Base-by-base conservation (phyloP, 2,888 invertebrate species). In the Branchellion lobata region DNA sequence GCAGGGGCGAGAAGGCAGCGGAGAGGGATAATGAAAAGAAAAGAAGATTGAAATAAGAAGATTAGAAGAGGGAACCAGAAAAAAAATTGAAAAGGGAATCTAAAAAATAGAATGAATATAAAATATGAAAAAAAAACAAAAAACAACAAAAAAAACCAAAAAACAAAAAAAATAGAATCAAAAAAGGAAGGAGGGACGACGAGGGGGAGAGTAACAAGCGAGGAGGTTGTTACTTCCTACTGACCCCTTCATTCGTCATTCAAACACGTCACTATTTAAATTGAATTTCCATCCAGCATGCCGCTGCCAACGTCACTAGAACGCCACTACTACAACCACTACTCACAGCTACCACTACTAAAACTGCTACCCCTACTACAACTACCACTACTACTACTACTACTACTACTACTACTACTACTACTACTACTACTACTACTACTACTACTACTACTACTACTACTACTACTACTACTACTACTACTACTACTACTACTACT, bases 401-500 rank as follows among this genome's bases (percentile, higher is more conserved):
- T 40, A 40, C 40, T 40, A 40, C 40, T 40, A 40, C 40, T 40
- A 40, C 40, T 40, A 40, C 40, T 40, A 40, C 40, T 40, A 65
- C 65, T 29, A 65, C 65, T 29, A 65, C 65, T 29, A 65, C 65
- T 29, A 65, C 65, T 29, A 65, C 65, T 65, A 65, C 65, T 65
- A 65, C 5, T 29, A 65, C 65, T 29, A 65, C 65, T 24, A 29
- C 65, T 65, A 65, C 65, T 65, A 65, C 65, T 29, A 65, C 65
- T 65, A 65, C 65, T 29, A 65, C 65, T 65, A 65, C 65, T 29
- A 65, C 65, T 29, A 65, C 65, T 29, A 65, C 65, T 29, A 65
- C 65, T 65, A 65, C 29, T 65, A 65, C 65, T 65, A 65, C 65
- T 65, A 65, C 65, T 65, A 65, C 27, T 65, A 65, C 40, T 40